Percentiles rank a stretch among this genome's conserved stretches.
These are phyloP conservation scores for Heliconius ethilla DNA, from an alignment of 2,888 invertebrate species.

Conservation along the genomic window DNA sequence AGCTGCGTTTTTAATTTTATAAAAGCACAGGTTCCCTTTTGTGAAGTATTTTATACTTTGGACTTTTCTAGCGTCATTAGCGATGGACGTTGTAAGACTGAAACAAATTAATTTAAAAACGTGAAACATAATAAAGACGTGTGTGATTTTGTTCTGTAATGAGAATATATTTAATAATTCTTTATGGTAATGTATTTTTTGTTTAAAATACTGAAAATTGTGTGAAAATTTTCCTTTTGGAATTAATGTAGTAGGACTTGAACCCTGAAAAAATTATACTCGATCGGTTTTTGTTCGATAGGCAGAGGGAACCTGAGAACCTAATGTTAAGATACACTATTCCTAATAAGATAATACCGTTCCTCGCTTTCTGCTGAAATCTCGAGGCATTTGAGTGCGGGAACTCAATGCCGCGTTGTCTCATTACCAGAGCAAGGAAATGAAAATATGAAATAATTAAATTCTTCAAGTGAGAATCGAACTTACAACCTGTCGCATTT, in stretches of 20 bases:
- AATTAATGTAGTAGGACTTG: background rate
- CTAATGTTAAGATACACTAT: too few relatives aligned
- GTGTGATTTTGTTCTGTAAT: constrained; percentile 19
- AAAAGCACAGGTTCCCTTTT: constrained; percentile 69
- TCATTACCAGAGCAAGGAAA: too few relatives aligned
- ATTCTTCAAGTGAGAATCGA: too few relatives aligned
- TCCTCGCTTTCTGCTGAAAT: too few relatives aligned
- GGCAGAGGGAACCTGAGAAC: too few relatives aligned
- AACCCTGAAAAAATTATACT: too few relatives aligned
- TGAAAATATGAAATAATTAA: background rate
- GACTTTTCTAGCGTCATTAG: constrained; percentile 45
- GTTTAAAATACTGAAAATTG: background rate
- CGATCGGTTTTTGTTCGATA: too few relatives aligned
- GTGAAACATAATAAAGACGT: constrained; percentile 21
- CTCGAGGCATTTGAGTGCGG: too few relatives aligned
- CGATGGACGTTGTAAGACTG: constrained; percentile 41
- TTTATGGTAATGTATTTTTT: background rate
- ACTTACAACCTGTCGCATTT: too few relatives aligned
- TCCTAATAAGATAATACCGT: too few relatives aligned
- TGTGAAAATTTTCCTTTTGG: background rate
- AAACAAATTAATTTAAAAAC: constrained; percentile 33
- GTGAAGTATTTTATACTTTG: constrained; percentile 42
- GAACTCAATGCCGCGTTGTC: too few relatives aligned
- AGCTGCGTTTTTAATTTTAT: constrained; percentile 77
- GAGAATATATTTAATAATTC: constrained; percentile 5